These are phyloP conservation scores for Deilephila porcellus DNA, from an alignment of 2,888 invertebrate genomes.

Conservation along the genomic window DNA sequence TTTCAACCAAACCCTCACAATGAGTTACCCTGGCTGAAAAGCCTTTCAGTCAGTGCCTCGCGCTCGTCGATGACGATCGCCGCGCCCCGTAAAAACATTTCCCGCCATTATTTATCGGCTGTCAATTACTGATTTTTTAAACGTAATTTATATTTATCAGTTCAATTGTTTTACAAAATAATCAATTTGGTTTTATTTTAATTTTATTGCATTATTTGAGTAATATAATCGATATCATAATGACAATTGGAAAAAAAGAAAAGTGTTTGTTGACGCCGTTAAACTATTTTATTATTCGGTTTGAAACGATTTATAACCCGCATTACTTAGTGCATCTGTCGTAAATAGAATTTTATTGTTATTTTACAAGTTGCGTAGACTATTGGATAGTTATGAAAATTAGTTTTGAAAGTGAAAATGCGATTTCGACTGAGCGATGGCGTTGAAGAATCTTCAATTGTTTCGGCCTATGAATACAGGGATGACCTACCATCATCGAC, in stretches of 20 bases:
- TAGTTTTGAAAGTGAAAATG: slow-evolving; percentile 46
- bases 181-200: not conserved
- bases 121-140: not conserved
- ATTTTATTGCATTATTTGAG: not conserved
- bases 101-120: slow-evolving; percentile 56
- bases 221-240: not conserved
- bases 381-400: slow-evolving; percentile 28
- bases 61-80: slow-evolving; percentile 59
- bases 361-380: not conserved
- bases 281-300: not conserved
- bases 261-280: not conserved
- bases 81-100: slow-evolving; percentile 58
- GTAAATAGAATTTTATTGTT: not conserved
- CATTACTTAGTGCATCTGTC: not conserved
- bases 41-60: slow-evolving; percentile 66
- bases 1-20: slow-evolving; percentile 47
- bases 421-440: slow-evolving; percentile 57
- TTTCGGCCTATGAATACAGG: slow-evolving; percentile 68
- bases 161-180: no score
- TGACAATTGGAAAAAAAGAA: slow-evolving; percentile 1
- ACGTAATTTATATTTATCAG: not conserved
- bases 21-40: slow-evolving; percentile 54
- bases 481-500: slow-evolving; percentile 68
- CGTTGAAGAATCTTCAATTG: slow-evolving; percentile 74
- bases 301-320: not conserved